Evolutionary conservation across 2,888 invertebrate species (phyloP).

Genomic region (Mythimna albipuncta): DNA sequence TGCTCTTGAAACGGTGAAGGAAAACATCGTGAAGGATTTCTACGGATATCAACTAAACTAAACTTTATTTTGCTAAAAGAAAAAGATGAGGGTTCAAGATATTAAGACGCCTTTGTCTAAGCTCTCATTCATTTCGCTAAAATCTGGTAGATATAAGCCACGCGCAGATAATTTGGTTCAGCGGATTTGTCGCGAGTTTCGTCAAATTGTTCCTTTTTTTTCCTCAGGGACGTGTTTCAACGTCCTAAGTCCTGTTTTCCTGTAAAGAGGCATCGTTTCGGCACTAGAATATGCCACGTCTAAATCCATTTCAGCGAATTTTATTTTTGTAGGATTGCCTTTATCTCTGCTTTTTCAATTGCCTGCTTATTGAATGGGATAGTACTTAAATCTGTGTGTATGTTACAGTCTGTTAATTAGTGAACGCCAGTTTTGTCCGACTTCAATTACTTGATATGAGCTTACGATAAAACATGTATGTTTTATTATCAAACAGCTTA

Average conservation of each 20-base stretch:
- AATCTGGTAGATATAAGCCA: conserved; percentile 28
- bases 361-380: conserved; percentile 28
- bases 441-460: no score
- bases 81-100: conserved; percentile 1
- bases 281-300: conserved; percentile 42
- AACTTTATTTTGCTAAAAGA: background rate
- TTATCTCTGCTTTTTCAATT: conserved; percentile 54
- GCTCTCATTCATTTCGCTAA: conserved; percentile 26
- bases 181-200: conserved; percentile 30
- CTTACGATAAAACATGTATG: no score
- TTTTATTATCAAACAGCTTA: no score
- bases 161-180: conserved; percentile 46
- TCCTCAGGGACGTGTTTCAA: conserved; percentile 55
- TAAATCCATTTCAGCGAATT: conserved; percentile 45
- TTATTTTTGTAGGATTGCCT: conserved; percentile 43
- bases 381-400: conserved; percentile 27
- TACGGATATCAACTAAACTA: background rate
- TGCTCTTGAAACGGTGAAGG: no score
- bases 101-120: conserved; percentile 2
- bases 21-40: background rate
- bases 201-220: conserved; percentile 48
- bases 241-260: conserved; percentile 55
- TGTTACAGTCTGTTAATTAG: background rate
- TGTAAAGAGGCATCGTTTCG: conserved; percentile 48
- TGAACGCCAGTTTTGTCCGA: no score